Conservation (phyloP, 2,888 invertebrate species). For the Cheilosia soror region DNA sequence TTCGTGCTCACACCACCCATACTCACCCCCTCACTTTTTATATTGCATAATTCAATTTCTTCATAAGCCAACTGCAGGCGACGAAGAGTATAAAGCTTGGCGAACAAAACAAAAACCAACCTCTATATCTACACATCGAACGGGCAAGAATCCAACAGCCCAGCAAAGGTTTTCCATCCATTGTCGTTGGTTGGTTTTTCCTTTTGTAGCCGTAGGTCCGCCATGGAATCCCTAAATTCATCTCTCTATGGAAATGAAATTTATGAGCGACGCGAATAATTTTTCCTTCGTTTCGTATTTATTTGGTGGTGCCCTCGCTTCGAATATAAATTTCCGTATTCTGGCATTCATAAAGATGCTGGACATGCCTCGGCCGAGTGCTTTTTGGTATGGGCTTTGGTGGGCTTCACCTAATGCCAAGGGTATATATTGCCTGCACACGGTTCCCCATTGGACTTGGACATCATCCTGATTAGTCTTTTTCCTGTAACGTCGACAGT, state of each 20-base stretch:
- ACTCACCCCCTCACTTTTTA: slow-evolving; percentile 22
- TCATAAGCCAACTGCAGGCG: slow-evolving; percentile 71
- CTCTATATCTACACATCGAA: slow-evolving; percentile 6
- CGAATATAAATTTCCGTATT: slow-evolving; percentile 42
- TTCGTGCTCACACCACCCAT: background rate
- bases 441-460: background rate
- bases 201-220: background rate
- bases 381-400: background rate
- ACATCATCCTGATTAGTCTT: slow-evolving; percentile 15
- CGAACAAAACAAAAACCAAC: slow-evolving; percentile 52
- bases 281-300: slow-evolving; percentile 50
- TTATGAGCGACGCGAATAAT: slow-evolving; percentile 68
- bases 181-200: slow-evolving; percentile 12
- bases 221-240: slow-evolving; percentile 65
- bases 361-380: slow-evolving; percentile 50
- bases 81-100: slow-evolving; percentile 39
- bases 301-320: slow-evolving; percentile 6
- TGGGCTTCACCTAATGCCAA: background rate
- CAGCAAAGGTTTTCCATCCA: slow-evolving; percentile 5
- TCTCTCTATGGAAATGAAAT: slow-evolving; percentile 71
- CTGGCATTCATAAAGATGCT: slow-evolving; percentile 50
- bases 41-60: slow-evolving; percentile 74
- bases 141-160: slow-evolving; percentile 56
- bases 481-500: too few species aligned
- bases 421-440: slow-evolving; percentile 9